phyloP scores from a whole-genome alignment of 2,113 vertebrate species.

The Sminthopsis crassicaudata region DNA sequence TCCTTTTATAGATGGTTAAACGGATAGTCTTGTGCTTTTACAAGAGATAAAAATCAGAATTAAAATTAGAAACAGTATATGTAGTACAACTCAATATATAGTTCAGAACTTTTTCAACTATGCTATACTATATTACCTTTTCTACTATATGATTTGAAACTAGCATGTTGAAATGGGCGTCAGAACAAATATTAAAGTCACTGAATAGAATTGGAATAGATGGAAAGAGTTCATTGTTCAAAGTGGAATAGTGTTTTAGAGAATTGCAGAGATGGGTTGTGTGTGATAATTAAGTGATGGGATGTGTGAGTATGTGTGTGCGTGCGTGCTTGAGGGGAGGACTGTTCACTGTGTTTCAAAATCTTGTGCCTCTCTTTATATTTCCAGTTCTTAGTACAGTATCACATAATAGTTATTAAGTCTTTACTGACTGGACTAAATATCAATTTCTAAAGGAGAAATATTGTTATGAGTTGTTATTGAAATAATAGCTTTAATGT shows the following conservation, averaged over 20 bases:
- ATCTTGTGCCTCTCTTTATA: neutral
- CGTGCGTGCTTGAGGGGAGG: neutral
- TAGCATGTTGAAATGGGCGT: neutral
- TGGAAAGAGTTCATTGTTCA: neutral
- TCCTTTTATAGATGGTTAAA: neutral
- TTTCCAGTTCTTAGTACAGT: neutral
- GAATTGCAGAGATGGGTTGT: neutral
- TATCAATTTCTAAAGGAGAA: neutral
- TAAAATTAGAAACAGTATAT: neutral
- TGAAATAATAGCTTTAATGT: neutral
- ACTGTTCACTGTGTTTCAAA: neutral
- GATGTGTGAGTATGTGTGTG: too few relatives aligned
- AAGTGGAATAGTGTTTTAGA: neutral
- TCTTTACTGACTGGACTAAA: neutral
- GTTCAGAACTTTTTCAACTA: neutral
- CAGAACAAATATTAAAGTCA: neutral
- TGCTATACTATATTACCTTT: neutral
- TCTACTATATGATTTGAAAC: neutral
- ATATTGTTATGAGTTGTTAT: neutral
- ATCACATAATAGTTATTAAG: neutral
- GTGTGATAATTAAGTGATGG: too few relatives aligned
- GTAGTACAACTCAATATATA: neutral
- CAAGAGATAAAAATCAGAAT: neutral
- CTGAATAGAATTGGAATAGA: neutral
- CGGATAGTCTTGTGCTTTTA: neutral